Percentiles rank a stretch among this genome's conserved stretches.
Evolutionary conservation across 2,113 vertebrate species (phyloP).

Genomic region (Vulpes lagopus): DNA sequence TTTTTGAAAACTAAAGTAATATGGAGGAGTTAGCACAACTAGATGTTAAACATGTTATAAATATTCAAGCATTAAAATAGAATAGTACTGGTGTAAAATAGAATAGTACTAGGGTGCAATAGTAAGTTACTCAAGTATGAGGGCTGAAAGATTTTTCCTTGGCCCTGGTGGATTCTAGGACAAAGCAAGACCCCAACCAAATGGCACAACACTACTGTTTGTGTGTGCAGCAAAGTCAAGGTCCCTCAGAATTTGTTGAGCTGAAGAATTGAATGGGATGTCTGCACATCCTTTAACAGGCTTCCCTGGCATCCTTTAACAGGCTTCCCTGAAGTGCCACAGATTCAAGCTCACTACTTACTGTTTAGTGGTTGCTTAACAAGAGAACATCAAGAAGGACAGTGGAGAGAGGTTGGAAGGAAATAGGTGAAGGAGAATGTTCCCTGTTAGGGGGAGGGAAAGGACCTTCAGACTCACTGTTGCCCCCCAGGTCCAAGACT

Average conservation of each 20-base stretch:
- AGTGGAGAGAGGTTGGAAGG: background rate
- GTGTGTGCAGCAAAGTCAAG: background rate
- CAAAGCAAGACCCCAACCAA: slow-evolving; percentile 22
- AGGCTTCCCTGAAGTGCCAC: background rate
- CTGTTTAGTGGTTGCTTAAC: background rate
- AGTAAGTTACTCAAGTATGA: background rate
- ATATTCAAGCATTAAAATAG: slow-evolving; percentile 34
- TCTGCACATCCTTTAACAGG: background rate
- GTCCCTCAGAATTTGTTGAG: slow-evolving; percentile 2
- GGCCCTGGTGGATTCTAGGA: background rate
- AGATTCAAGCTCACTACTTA: background rate
- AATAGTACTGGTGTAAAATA: background rate
- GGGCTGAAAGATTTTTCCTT: background rate
- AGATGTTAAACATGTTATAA: background rate
- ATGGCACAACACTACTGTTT: background rate
- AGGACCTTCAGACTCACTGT: background rate
- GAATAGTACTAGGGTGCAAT: background rate
- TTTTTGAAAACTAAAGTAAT: slow-evolving; percentile 38
- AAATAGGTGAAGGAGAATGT: background rate
- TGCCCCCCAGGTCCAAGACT: background rate
- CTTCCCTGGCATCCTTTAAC: background rate
- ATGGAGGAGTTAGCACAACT: background rate
- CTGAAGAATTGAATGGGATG: background rate
- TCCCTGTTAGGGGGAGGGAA: background rate
- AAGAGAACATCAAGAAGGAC: background rate